Conservation (phyloP, 2,797 vertebrate species). For the Microctenopoma lineatum region DNA sequence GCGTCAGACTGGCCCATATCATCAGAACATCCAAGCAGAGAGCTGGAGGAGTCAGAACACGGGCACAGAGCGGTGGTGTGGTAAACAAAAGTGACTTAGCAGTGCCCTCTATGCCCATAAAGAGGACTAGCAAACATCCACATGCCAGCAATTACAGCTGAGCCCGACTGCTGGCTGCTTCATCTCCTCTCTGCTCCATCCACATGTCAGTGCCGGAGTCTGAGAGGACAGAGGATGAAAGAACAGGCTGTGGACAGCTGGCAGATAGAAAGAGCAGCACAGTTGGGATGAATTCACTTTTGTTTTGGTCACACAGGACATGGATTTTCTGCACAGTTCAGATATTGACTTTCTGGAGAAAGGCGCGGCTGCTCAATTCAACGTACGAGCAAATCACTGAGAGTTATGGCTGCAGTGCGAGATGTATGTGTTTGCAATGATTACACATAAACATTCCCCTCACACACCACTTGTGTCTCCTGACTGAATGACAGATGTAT, state of each 20-base stretch:
- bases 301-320: slow-evolving; percentile 3
- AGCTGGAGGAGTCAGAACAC: slow-evolving; percentile 29
- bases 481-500: slow-evolving; percentile 31
- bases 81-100: slow-evolving; percentile 40
- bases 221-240: slow-evolving; percentile 35
- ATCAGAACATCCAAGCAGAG: slow-evolving; percentile 44
- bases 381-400: slow-evolving; percentile 18
- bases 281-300: slow-evolving; percentile 27
- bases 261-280: slow-evolving; percentile 30
- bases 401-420: slow-evolving; percentile 16
- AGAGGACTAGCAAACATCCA: slow-evolving; percentile 33
- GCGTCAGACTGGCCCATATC: slow-evolving; percentile 19
- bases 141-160: slow-evolving; percentile 45
- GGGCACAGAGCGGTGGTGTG: slow-evolving; percentile 16
- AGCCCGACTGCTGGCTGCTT: slow-evolving; percentile 15
- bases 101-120: slow-evolving; percentile 16
- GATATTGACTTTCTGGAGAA: slow-evolving; percentile 18
- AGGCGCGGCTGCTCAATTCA: neutral
- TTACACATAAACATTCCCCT: slow-evolving; percentile 4
- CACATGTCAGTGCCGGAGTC: slow-evolving; percentile 23
- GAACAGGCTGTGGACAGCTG: slow-evolving; percentile 27
- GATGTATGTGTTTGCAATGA: slow-evolving; percentile 17
- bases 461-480: slow-evolving; percentile 6
- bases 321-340: slow-evolving; percentile 17
- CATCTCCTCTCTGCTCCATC: slow-evolving; percentile 17